Percentiles rank a stretch among this genome's conserved stretches.
Conservation (phyloP, 2,113 vertebrate species). For the Quiscalus mexicanus region DNA sequence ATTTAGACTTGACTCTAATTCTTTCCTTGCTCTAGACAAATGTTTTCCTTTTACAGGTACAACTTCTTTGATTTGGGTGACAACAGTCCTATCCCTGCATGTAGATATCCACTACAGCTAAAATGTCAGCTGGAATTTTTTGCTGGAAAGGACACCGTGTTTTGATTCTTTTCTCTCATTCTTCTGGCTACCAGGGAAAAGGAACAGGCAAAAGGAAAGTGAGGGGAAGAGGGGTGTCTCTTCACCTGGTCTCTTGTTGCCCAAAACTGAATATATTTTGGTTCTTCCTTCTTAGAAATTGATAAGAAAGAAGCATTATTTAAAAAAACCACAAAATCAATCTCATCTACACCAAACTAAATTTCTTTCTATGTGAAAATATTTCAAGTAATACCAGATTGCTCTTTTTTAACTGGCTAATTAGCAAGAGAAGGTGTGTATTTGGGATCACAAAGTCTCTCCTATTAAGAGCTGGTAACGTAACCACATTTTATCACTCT, state of each 20-base stretch:
- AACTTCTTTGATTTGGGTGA: background rate
- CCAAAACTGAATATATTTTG: background rate
- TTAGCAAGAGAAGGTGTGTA: background rate
- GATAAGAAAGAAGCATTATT: background rate
- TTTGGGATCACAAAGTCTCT: background rate
- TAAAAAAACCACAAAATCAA: background rate
- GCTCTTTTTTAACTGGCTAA: background rate
- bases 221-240: background rate
- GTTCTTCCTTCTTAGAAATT: background rate
- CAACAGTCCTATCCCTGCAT: background rate
- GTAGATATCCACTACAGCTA: background rate
- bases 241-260: background rate
- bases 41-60: background rate
- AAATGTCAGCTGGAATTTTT: background rate
- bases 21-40: background rate
- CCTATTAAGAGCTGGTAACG: background rate
- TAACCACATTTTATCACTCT: background rate
- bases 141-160: background rate
- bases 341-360: background rate
- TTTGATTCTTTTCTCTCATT: background rate
- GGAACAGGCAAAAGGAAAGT: background rate
- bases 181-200: background rate
- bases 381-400: background rate
- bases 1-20: background rate
- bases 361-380: background rate